phyloP scores from a whole-genome alignment of 2,888 invertebrate species.

The Limnephilus rhombicus region DNA sequence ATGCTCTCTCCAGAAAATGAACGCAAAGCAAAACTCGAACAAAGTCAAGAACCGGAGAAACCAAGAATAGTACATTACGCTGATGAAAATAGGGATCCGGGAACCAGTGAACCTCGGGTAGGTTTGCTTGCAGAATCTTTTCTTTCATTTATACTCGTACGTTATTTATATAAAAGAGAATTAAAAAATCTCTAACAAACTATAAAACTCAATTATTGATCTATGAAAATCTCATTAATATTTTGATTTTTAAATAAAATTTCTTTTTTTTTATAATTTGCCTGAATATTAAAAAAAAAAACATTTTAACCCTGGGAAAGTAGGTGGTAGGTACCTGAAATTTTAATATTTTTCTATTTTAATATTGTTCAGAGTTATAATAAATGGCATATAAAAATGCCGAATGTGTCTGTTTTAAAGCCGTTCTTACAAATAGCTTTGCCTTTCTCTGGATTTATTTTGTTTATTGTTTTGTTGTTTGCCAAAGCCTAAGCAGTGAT shows the following conservation, averaged over 20 bases:
- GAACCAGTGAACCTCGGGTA: conserved; percentile 75
- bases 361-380: not conserved
- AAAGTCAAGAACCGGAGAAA: conserved; percentile 73
- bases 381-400: not conserved
- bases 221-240: too few species aligned
- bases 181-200: not conserved
- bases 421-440: not conserved
- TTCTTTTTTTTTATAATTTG: not conserved
- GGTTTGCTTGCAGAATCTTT: conserved; percentile 53
- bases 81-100: conserved; percentile 67
- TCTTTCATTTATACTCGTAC: not conserved
- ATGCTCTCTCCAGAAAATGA: conserved; percentile 83
- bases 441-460: not conserved
- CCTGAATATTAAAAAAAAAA: not conserved
- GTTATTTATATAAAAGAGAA: not conserved
- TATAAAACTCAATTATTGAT: too few species aligned
- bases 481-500: conserved; percentile 42
- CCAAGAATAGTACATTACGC: conserved; percentile 65
- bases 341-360: not conserved
- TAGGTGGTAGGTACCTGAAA: not conserved
- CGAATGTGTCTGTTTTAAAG: not conserved
- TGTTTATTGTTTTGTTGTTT: not conserved
- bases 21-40: conserved; percentile 71
- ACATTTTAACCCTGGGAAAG: not conserved
- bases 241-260: not conserved